Conservation (phyloP, 1,140 invertebrate species). For the Lepidotrigona ventralis region DNA sequence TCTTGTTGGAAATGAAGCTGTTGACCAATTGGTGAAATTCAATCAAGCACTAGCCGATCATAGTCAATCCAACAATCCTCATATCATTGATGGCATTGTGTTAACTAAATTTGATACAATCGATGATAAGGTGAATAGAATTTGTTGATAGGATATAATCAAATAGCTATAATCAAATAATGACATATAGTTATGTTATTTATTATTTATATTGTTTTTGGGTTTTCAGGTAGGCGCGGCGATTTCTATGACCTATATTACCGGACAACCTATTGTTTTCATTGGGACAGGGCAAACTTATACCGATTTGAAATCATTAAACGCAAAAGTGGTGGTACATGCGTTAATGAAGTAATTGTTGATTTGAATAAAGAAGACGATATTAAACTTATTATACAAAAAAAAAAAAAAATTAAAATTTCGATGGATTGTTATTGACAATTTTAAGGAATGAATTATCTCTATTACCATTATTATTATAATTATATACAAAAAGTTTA, state of each 20-base stretch:
- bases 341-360: conserved; percentile 94
- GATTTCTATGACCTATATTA: conserved; percentile 99
- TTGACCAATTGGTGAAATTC: conserved; percentile 99
- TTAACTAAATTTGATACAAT: conserved; percentile 99
- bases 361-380: conserved; percentile 33
- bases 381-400: conserved; percentile 31
- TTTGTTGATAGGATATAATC: neutral
- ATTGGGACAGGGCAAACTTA: conserved; percentile 99
- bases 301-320: conserved; percentile 97
- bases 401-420: conserved; percentile 6
- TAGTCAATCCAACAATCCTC: conserved; percentile 90
- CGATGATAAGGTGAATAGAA: conserved; percentile 93
- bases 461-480: conserved; percentile 7
- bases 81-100: conserved; percentile 98
- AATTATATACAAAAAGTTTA: conserved; percentile 32
- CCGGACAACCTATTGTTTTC: conserved; percentile 99
- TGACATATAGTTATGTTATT: conserved; percentile 12
- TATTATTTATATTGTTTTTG: conserved; percentile 12
- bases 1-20: conserved; percentile 99
- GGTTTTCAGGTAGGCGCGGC: conserved; percentile 95
- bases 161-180: neutral
- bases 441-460: conserved; percentile 16
- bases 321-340: conserved; percentile 97
- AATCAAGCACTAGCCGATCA: conserved; percentile 97
- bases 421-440: conserved; percentile 31